Evolutionary conservation across 35 echinoderm and acorn worm genomes (phyloP), one percentile per base, ranked within the genome.

Genomic region (Amphiura filiformis): DNA sequence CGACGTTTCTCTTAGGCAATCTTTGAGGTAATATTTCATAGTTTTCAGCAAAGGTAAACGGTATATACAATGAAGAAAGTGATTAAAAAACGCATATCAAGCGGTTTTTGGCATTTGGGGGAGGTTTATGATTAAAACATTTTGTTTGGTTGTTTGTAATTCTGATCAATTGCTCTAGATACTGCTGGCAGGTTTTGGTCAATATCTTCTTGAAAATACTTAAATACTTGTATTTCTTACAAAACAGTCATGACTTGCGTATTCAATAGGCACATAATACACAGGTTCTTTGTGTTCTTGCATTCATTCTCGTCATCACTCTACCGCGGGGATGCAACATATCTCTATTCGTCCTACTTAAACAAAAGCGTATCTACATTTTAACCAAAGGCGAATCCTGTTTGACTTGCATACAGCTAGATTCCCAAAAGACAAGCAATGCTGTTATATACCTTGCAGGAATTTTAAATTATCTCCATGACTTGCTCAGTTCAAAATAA

Each of bases 331-430:
- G 61, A 70, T 70, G 61, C 61, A 70, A 70, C 61, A 26, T 70
- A 70, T 70, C 61, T 70, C 61, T 23, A 70, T 70, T 70, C 61
- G 61, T n/a, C 28, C 61, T 70, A 70, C 61, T 70, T 70, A 70
- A 70, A 70, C 61, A 70, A 70, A 70, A 70, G 61, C 28, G 61
- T 70, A 70, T 70, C 61, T 70, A 70, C 61, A 70, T 70, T 30
- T 26, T 30, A 2, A 70, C 61, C 61, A 70, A 18, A n/a, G 61
- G 61, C 61, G 28, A 70, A 70, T 70, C 61, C 61, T 18, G 61
- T 70, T 70, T 70, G 61, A 70, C 61, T 70, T 18, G 61, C 41
- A 47, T 70, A 23, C 17, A 70, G 28, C 28, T 13, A 70, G 7
- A 26, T 70, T n/a, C 61, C 61, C 3, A 4, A 3, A 23, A 70